A percentile compares a stretch with the other conserved stretches of the same genome.
phyloP scores from a whole-genome alignment of 2,888 invertebrate species.

The Laothoe populi region DNA sequence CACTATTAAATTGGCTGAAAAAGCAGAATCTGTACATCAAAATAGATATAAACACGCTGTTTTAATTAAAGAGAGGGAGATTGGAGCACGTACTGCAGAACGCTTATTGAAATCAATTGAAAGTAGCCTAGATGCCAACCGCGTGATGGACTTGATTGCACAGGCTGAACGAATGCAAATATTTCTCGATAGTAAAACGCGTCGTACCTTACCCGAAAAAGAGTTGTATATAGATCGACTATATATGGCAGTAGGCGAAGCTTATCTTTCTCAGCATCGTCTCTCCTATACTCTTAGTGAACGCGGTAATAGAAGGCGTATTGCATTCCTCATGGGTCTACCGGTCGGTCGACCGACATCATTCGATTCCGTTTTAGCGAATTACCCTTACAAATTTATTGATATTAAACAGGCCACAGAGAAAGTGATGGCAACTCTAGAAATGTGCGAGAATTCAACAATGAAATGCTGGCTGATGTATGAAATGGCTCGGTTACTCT shows the following conservation, averaged over 20 bases:
- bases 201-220: conserved; percentile 72
- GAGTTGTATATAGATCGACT: conserved; percentile 71
- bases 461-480: conserved; percentile 81
- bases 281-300: conserved; percentile 76
- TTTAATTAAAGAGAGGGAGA: conserved; percentile 66
- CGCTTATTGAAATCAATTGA: conserved; percentile 66
- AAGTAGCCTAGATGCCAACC: conserved; percentile 61
- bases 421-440: conserved; percentile 61
- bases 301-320: conserved; percentile 72
- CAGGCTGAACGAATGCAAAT: conserved; percentile 78
- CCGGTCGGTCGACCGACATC: conserved; percentile 71
- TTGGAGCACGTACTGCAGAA: conserved; percentile 69
- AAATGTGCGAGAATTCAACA: conserved; percentile 77
- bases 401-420: conserved; percentile 70
- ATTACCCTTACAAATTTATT: conserved; percentile 74
- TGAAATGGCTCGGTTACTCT: conserved; percentile 70
- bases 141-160: conserved; percentile 71
- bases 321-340: conserved; percentile 77
- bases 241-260: conserved; percentile 75
- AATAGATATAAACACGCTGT: conserved; percentile 67
- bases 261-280: conserved; percentile 70
- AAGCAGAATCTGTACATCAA: conserved; percentile 71
- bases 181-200: conserved; percentile 72
- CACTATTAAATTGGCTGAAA: conserved; percentile 72
- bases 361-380: conserved; percentile 79